Evolutionary conservation across 2,113 vertebrate species (phyloP).

Genomic region (Campylorhamphus procurvoides): DNA sequence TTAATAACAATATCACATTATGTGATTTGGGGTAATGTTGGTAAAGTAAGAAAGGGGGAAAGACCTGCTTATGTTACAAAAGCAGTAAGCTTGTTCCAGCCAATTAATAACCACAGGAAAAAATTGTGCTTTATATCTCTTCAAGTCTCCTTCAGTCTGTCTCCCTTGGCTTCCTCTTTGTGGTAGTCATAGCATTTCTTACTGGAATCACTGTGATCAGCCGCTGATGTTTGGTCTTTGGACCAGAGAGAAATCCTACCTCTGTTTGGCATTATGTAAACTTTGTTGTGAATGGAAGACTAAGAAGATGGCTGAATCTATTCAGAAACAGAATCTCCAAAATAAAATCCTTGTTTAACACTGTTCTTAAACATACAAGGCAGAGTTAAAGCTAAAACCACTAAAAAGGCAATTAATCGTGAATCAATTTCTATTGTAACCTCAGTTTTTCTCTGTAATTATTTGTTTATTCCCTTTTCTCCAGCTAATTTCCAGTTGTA

Average conservation of each 20-base stretch:
- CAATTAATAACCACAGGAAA: background rate
- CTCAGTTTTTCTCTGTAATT: background rate
- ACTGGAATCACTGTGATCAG: background rate
- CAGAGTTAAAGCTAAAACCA: background rate
- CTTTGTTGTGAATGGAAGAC: background rate
- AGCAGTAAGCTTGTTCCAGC: background rate
- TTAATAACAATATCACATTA: background rate
- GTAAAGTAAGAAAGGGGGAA: background rate
- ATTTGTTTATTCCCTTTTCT: background rate
- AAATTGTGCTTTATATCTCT: background rate
- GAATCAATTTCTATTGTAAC: background rate
- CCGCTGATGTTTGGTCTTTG: background rate
- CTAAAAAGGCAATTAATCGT: background rate
- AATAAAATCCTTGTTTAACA: background rate
- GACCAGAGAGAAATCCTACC: background rate
- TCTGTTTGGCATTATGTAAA: background rate
- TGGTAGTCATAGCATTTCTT: background rate
- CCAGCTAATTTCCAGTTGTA: background rate
- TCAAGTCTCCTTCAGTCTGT: background rate
- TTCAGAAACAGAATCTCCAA: background rate
- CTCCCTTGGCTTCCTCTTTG: fast-evolving
- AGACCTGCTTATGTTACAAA: background rate
- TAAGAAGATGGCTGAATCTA: background rate
- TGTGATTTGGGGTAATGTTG: background rate
- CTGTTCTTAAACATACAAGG: background rate